Evolutionary conservation across 1,140 invertebrate species (phyloP).

Genomic region (Portunus trituberculatus): DNA sequence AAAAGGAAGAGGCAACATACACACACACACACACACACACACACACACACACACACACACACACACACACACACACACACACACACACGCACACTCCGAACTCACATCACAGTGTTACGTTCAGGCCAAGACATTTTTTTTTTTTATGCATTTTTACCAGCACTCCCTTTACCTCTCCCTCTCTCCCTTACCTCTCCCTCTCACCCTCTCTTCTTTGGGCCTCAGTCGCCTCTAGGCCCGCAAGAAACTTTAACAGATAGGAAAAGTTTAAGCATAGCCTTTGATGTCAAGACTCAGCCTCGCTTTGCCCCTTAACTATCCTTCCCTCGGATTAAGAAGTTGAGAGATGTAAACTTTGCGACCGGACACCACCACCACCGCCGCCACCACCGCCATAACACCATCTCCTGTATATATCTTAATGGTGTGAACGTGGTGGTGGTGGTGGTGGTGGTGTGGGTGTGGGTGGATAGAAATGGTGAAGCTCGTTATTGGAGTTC

Average conservation of each 20-base stretch:
- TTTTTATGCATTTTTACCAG: too few relatives aligned
- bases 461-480: background rate
- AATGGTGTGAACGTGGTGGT: too few relatives aligned
- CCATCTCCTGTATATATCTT: background rate
- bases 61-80: too few relatives aligned
- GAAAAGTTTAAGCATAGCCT: background rate
- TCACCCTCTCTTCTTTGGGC: background rate
- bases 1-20: too few relatives aligned
- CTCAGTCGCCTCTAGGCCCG: background rate
- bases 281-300: background rate
- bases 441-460: background rate
- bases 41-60: too few relatives aligned
- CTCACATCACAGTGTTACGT: too few relatives aligned
- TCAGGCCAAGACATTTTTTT: too few relatives aligned
- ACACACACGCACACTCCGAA: too few relatives aligned
- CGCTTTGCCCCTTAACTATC: background rate
- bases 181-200: background rate
- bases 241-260: background rate
- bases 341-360: background rate
- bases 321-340: background rate
- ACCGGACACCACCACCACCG: constrained; percentile 6
- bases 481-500: background rate
- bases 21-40: too few relatives aligned
- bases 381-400: background rate
- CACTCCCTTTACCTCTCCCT: background rate